Percentiles rank a stretch among this genome's conserved stretches.
phyloP scores from a whole-genome alignment of 2,888 invertebrate species.

The Tetheella fluctuosa region DNA sequence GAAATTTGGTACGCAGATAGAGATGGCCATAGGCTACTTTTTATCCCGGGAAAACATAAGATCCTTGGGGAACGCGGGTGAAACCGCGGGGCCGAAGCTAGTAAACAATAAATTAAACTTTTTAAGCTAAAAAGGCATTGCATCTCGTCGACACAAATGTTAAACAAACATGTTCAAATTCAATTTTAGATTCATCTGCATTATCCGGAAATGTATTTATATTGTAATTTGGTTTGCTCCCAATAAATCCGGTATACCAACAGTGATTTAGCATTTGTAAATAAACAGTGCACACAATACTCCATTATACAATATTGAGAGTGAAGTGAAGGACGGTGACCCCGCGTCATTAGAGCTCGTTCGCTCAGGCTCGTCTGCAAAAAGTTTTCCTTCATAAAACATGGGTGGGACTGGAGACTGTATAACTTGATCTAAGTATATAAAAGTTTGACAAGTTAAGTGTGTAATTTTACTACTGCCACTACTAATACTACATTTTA shows the following conservation, averaged over 20 bases:
- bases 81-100: no score
- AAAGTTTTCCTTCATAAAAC: slow-evolving; percentile 55
- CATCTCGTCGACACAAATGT: no score
- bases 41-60: no score
- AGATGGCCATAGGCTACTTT: no score
- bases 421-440: background rate
- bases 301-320: slow-evolving; percentile 52
- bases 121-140: no score
- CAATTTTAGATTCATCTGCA: background rate
- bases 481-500: no score
- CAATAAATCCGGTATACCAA: slow-evolving; percentile 12
- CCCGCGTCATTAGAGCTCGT: slow-evolving; percentile 53
- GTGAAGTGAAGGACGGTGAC: slow-evolving; percentile 39
- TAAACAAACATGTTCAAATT: background rate
- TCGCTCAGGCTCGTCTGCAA: slow-evolving; percentile 41
- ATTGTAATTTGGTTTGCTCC: slow-evolving; percentile 7
- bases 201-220: background rate
- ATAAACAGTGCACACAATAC: slow-evolving; percentile 38
- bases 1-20: no score
- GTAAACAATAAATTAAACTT: no score
- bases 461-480: no score
- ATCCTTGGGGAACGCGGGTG: no score
- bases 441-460: no score
- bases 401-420: slow-evolving; percentile 35
- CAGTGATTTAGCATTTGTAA: slow-evolving; percentile 18